A percentile compares a stretch with the other conserved stretches of the same genome.
phyloP scores from a whole-genome alignment of 2,113 vertebrate genomes.

The Cnemophilus loriae region DNA sequence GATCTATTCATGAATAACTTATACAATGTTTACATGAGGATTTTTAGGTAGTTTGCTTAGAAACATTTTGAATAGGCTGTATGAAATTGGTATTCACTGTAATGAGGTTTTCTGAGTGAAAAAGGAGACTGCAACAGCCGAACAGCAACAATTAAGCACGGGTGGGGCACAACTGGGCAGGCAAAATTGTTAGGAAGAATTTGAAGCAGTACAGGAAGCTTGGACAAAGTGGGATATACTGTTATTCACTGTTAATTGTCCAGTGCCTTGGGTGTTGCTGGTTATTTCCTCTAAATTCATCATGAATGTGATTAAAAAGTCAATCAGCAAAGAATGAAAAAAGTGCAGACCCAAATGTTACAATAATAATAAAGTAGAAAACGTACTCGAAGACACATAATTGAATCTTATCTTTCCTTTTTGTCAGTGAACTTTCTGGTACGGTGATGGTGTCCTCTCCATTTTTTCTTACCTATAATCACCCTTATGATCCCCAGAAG shows the following conservation, averaged over 20 bases:
- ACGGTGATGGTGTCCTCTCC: rapidly evolving
- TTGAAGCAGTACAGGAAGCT: not conserved
- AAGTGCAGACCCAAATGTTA: not conserved
- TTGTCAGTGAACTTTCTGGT: not conserved
- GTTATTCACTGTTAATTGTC: not conserved
- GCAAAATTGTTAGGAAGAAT: not conserved
- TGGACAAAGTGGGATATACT: not conserved
- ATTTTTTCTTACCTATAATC: not conserved
- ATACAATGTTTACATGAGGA: constrained; percentile 21
- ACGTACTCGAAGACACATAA: not conserved
- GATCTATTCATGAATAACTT: constrained; percentile 30
- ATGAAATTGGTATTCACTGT: not conserved
- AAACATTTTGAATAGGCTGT: not conserved
- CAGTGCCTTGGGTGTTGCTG: not conserved
- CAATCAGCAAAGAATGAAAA: not conserved
- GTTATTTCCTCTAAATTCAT: not conserved
- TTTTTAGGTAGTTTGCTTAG: constrained; percentile 42
- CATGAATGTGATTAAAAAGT: not conserved
- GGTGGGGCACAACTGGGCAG: not conserved
- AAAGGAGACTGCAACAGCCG: not conserved
- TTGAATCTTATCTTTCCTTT: not conserved
- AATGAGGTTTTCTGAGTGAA: not conserved
- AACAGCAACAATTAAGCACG: not conserved
- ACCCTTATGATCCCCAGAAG: not conserved
- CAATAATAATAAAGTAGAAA: not conserved